Base-by-base conservation (phyloP, 2,113 vertebrate genomes). In the Lichenostomus cassidix region DNA sequence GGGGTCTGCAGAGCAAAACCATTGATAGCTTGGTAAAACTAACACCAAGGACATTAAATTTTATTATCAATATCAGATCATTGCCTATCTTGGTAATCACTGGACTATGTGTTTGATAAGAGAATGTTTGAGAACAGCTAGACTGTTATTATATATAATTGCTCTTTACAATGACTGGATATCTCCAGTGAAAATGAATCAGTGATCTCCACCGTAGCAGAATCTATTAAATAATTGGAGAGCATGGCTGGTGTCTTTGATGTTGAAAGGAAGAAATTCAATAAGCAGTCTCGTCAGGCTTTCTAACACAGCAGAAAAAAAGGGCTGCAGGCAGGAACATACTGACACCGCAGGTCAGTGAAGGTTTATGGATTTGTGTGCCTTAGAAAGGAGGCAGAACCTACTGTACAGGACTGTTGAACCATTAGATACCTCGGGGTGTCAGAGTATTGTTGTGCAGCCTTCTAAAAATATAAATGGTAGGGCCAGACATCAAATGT, bases 221-320 rank as follows among this genome's bases (percentile, higher is more conserved):
- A 98, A 97, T 97, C 95, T 97, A 97, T 98, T 98, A 95, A 95
- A 96, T 97, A 98, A 97, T 95, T 97, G 96, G 97, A 97, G 93
- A 97, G 87, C 91, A 87, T 71, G 87, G 93, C 95, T 74, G 93
- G 67, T 93, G 67, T 65, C 90, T 97, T 97, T 97, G 93, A 97
- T 96, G 93, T 94, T 96, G 90, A 97, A 92, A 96, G 93, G 93
- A 95, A 96, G 92, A 97, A 97, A 97, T 96, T 97, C 96, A 97
- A 97, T 95, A 96, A 96, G 94, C 89, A 94, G 95, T 93, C 73
- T 97, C 82, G 64, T 97, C 94, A 88, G 35, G 89, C 96, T 97
- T 94, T 95, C 94, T 96, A 97, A 96, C 94, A 94, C 96, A 95
- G 95, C 92, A 93, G 73, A 92, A 96, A 89, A 83, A 83, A 89